Conservation (phyloP, 35 echinoderm and acorn worm species). For the Acanthaster planci region DNA sequence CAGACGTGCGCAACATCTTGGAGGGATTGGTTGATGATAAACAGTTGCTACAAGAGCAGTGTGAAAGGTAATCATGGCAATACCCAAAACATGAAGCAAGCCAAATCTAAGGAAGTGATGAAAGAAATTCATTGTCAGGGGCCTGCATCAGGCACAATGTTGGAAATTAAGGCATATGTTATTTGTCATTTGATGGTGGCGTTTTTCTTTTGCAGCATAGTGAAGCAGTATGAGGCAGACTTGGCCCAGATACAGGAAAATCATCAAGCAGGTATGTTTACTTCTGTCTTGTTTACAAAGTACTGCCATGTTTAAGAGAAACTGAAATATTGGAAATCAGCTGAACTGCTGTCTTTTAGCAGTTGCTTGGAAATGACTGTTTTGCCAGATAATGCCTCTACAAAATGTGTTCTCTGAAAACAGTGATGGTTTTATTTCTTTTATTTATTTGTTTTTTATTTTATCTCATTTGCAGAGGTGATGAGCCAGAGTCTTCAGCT, state of each 20-base stretch:
- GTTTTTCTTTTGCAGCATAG: slow-evolving; percentile 61
- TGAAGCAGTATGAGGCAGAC: slow-evolving; percentile 84
- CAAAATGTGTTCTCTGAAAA: neutral
- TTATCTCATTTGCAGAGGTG: slow-evolving; percentile 46
- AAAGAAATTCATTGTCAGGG: no score
- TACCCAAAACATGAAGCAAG: no score
- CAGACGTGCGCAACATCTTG: slow-evolving; percentile 45
- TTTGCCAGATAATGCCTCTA: neutral
- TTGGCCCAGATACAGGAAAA: slow-evolving; percentile 62
- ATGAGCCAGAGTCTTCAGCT: slow-evolving; percentile 66
- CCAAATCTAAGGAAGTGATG: no score
- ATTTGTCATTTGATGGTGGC: neutral
- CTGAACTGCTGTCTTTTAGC: no score
- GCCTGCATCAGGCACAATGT: no score
- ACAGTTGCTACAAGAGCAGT: slow-evolving; percentile 62
- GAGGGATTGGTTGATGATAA: slow-evolving; percentile 49
- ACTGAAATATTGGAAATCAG: no score
- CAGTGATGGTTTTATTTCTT: slow-evolving; percentile 25
- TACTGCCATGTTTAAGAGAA: no score
- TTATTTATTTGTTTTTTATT: neutral
- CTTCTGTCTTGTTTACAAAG: no score
- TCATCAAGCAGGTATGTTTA: slow-evolving; percentile 60
- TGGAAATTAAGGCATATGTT: no score
- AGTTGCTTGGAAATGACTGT: no score
- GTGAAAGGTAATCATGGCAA: slow-evolving; percentile 62